phyloP scores from a whole-genome alignment of 2,113 vertebrate genomes.

The Mesocricetus auratus region DNA sequence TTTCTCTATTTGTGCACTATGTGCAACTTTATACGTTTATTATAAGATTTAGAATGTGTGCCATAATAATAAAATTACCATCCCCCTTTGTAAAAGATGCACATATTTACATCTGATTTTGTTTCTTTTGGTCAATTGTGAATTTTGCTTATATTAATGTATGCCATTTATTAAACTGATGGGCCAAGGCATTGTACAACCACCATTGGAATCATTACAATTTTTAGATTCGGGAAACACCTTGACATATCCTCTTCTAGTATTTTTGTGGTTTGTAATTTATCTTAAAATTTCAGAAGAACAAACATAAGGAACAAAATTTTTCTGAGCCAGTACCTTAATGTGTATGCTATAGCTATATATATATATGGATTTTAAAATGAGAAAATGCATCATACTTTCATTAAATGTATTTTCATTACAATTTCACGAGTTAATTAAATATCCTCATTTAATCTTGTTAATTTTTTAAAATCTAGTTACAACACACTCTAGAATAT shows the following conservation, averaged over 20 bases:
- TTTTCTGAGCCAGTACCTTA: neutral
- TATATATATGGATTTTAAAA: neutral
- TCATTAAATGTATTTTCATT: neutral
- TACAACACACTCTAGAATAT: neutral
- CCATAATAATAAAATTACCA: neutral
- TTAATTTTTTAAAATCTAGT: neutral
- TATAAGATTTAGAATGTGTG: neutral
- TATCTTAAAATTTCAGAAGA: neutral
- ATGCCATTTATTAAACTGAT: conserved; percentile 10
- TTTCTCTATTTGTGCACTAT: neutral
- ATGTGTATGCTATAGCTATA: neutral
- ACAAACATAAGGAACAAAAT: neutral
- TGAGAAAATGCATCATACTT: neutral
- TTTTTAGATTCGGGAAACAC: neutral
- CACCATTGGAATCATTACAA: neutral
- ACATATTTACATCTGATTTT: neutral
- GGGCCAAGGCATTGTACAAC: neutral
- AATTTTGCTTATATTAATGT: neutral
- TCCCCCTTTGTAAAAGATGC: neutral
- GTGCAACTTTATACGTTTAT: neutral
- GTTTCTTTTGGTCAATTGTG: conserved; percentile 1
- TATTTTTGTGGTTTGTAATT: neutral
- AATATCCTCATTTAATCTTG: neutral
- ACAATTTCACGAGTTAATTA: neutral
- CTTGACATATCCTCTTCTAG: neutral